Conservation (phyloP, 2,797 vertebrate genomes). For the Stomatorhinus walkeri region DNA sequence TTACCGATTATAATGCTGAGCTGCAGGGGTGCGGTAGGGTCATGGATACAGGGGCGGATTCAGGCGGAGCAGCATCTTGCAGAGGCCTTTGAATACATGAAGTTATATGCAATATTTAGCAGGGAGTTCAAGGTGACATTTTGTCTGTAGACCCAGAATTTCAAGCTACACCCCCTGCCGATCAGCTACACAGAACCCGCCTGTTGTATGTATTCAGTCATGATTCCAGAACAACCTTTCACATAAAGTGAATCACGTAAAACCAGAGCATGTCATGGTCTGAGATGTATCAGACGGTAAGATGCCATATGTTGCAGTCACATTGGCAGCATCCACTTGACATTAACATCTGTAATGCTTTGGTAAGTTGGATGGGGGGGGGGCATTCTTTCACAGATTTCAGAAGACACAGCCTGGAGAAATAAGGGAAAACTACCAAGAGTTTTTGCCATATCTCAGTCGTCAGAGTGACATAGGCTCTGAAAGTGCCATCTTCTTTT, state of each 20-base stretch:
- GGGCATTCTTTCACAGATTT: constrained; percentile 39
- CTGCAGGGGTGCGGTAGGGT: background rate
- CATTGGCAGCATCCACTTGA: background rate
- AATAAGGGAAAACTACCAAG: constrained; percentile 29
- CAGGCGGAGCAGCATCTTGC: background rate
- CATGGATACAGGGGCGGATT: background rate
- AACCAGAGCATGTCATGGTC: background rate
- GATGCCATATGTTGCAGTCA: background rate
- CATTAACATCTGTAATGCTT: constrained; percentile 30
- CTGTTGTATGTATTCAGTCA: background rate
- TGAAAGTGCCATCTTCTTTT: background rate
- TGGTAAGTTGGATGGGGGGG: constrained; percentile 45
- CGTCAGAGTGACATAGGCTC: constrained; percentile 36
- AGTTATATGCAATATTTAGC: background rate
- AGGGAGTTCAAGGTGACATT: background rate
- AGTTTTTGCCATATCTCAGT: constrained; percentile 35
- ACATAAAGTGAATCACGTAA: background rate
- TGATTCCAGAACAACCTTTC: background rate
- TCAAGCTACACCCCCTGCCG: background rate
- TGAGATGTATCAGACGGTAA: background rate
- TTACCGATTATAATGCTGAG: background rate
- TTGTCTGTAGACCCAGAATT: background rate
- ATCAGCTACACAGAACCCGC: background rate
- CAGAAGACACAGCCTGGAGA: constrained; percentile 35
- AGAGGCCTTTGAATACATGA: background rate